Evolutionary conservation across 2,113 vertebrate genomes (phyloP), one percentile per base, ranked within the genome.

Genomic region (Mus spicilegus): DNA sequence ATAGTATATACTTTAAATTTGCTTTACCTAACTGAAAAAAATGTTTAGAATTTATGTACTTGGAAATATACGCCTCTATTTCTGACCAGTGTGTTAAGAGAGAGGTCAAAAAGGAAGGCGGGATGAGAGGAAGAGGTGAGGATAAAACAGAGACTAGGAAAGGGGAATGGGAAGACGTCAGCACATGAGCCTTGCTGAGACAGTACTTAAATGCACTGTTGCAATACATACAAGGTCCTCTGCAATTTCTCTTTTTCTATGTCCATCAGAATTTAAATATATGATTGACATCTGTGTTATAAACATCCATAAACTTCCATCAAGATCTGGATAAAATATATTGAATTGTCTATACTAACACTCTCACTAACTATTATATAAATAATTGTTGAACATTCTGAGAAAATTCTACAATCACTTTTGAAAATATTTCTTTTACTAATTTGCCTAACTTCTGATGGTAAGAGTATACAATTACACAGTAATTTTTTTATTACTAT

Each of bases 131-230:
- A 3, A 17, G 22, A 33, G 1, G 1, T 46, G 75, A 17, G 4
- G 22, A 26, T 36, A 11, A 54, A 56, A 24, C 20, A 49, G 9
- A 85, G 24, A 33, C 54, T 36, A 73, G 22, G 33, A 87, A 0
- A 72, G n/a, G 1, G 0, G 4, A 1, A 4, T 26, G 36, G 70
- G 69, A 56, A 58, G 16, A 70, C 13, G 22, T 72, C 11, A 49
- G 7, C 14, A 51, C 26, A 11, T 5, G 33, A 89, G 2, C 54
- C 6, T 58, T n/a, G 49, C 0, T 2, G 4, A 26, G 1, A 42
- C 13, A 42, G 12, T 65, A 28, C 39, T 75, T 42, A 82, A 12
- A 11, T 4, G 28, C 12, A 76, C 42, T 11, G 39, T 51, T 51
- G 17, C 9, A 49, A 33, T 46, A 20, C 4, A 51, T 17, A 67